Evolutionary conservation across 1,140 invertebrate species (phyloP).

Genomic region (Chironomus tepperi): DNA sequence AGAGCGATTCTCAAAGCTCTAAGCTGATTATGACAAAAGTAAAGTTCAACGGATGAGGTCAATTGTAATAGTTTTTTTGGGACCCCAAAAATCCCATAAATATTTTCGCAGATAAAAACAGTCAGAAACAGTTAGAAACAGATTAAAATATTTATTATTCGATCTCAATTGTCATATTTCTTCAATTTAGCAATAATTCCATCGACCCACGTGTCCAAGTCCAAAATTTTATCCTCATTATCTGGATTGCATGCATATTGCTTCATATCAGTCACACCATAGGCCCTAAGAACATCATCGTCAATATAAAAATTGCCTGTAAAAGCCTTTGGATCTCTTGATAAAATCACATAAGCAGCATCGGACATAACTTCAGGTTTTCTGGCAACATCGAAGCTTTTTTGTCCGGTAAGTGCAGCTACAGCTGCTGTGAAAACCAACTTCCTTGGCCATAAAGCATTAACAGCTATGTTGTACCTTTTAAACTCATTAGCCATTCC

Average conservation of each 20-base stretch:
- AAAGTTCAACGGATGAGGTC: no score
- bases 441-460: slow-evolving; percentile 94
- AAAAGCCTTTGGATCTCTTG: slow-evolving; percentile 58
- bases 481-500: slow-evolving; percentile 93
- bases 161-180: neutral
- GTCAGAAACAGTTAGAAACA: no score
- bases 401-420: slow-evolving; percentile 80
- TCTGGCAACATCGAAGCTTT: slow-evolving; percentile 51
- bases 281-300: slow-evolving; percentile 74
- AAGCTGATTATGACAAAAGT: no score
- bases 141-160: no score
- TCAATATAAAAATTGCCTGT: slow-evolving; percentile 88
- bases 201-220: neutral
- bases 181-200: neutral
- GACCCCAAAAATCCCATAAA: no score
- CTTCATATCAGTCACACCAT: slow-evolving; percentile 75
- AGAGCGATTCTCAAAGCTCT: no score
- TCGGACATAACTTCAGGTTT: slow-evolving; percentile 93
- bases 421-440: slow-evolving; percentile 94
- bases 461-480: slow-evolving; percentile 78
- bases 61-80: no score
- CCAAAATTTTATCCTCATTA: slow-evolving; percentile 60
- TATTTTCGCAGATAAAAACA: no score
- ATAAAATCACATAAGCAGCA: slow-evolving; percentile 86
- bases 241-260: slow-evolving; percentile 77